A percentile compares a stretch with the other conserved stretches of the same genome.
phyloP scores from a whole-genome alignment of 2,888 invertebrate genomes.

The Deilephila porcellus region DNA sequence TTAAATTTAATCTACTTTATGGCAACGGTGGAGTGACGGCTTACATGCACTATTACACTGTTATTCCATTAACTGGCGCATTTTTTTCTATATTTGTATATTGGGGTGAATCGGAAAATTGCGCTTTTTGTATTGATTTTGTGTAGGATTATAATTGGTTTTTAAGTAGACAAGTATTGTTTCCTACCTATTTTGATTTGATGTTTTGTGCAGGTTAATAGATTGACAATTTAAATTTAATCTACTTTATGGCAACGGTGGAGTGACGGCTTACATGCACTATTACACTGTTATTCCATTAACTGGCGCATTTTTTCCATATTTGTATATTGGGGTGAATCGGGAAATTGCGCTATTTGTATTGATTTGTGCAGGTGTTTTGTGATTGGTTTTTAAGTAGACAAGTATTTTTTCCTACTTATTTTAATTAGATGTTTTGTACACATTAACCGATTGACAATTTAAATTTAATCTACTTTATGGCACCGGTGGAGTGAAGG shows the following conservation, averaged over 20 bases:
- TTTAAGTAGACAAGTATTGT: too few species aligned
- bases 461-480: conserved; percentile 82
- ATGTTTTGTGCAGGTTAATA: too few species aligned
- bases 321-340: conserved; percentile 36
- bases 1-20: conserved; percentile 81
- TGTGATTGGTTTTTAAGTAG: neutral
- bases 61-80: conserved; percentile 53
- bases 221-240: conserved; percentile 63
- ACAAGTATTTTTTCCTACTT: too few species aligned
- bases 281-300: conserved; percentile 61
- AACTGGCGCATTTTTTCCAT: conserved; percentile 52
- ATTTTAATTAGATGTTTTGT: too few species aligned
- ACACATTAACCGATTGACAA: conserved; percentile 73
- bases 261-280: conserved; percentile 64
- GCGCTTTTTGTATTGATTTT: neutral
- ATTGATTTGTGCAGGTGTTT: neutral
- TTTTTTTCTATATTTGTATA: conserved; percentile 52
- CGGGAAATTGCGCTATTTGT: conserved; percentile 26
- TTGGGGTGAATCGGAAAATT: conserved; percentile 30
- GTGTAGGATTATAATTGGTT: neutral
- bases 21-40: conserved; percentile 57
- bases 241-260: conserved; percentile 69
- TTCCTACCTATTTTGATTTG: too few species aligned
- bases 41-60: conserved; percentile 65
- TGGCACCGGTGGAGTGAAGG: conserved; percentile 58